phyloP scores from a whole-genome alignment of 2,797 vertebrate species.

The Myripristis murdjan region DNA sequence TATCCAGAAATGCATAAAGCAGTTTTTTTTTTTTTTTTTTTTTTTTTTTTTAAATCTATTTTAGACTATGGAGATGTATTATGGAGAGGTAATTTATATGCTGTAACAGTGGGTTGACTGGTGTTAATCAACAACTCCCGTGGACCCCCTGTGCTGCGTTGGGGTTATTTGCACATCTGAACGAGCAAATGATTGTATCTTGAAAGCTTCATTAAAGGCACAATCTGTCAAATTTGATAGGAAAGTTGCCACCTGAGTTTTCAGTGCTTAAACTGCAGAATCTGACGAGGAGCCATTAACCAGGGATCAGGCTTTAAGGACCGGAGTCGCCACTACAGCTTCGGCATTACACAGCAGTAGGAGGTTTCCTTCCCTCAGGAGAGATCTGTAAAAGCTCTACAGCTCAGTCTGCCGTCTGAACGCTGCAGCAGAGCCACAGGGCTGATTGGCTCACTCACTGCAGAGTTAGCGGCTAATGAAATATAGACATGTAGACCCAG shows the following conservation, averaged over 20 bases:
- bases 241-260: conserved; percentile 17
- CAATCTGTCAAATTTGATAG: conserved; percentile 47
- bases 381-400: conserved; percentile 36
- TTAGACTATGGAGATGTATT: too few species aligned
- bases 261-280: conserved; percentile 11
- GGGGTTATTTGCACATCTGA: too few species aligned
- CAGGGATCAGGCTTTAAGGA: conserved; percentile 21
- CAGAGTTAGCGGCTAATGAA: conserved; percentile 20
- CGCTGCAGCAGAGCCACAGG: conserved; percentile 5
- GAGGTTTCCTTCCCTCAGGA: conserved; percentile 25
- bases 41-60: too few species aligned
- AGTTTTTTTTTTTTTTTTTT: too few species aligned
- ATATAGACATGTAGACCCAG: conserved; percentile 24
- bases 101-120: too few species aligned
- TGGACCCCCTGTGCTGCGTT: too few species aligned
- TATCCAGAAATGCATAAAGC: too few species aligned
- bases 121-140: too few species aligned
- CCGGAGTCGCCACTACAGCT: not conserved
- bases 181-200: too few species aligned
- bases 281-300: conserved; percentile 29
- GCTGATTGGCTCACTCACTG: conserved; percentile 17
- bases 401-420: conserved; percentile 4
- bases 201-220: too few species aligned
- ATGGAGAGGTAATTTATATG: too few species aligned
- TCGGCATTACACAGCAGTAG: conserved; percentile 3